Conservation (phyloP, 2,888 invertebrate species). For the Caradrina kadenii region DNA sequence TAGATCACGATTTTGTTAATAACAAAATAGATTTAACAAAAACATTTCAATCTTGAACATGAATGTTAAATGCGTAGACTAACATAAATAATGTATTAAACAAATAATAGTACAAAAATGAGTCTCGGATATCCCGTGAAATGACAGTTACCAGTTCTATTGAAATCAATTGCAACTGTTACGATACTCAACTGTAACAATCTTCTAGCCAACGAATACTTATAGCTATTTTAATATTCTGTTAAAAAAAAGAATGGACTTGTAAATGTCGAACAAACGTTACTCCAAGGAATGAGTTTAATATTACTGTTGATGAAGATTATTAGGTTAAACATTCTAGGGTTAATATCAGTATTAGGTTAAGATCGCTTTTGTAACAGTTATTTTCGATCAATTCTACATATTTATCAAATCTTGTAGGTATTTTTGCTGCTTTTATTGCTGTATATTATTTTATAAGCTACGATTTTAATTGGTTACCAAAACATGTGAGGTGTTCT, state of each 20-base stretch:
- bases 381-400: slow-evolving; percentile 40
- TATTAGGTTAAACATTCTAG: slow-evolving; percentile 57
- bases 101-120: no score
- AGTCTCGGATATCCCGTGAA: no score
- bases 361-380: slow-evolving; percentile 61
- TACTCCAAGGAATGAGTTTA: slow-evolving; percentile 58
- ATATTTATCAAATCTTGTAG: slow-evolving; percentile 36
- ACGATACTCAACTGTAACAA: slow-evolving; percentile 26
- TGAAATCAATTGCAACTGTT: not conserved
- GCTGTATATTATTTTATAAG: slow-evolving; percentile 19
- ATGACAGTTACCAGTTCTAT: no score
- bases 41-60: no score
- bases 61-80: no score
- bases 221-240: slow-evolving; percentile 53
- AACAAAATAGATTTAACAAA: no score
- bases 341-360: slow-evolving; percentile 62
- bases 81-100: no score
- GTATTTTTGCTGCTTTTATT: slow-evolving; percentile 42
- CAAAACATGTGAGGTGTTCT: slow-evolving; percentile 5
- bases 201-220: slow-evolving; percentile 30
- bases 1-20: no score
- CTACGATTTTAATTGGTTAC: not conserved
- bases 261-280: slow-evolving; percentile 53
- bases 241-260: slow-evolving; percentile 48
- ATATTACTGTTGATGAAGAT: slow-evolving; percentile 50